Evolutionary conservation across 1,140 invertebrate genomes (phyloP), one percentile per base, ranked within the genome.

Genomic region (Neodiprion virginianus): DNA sequence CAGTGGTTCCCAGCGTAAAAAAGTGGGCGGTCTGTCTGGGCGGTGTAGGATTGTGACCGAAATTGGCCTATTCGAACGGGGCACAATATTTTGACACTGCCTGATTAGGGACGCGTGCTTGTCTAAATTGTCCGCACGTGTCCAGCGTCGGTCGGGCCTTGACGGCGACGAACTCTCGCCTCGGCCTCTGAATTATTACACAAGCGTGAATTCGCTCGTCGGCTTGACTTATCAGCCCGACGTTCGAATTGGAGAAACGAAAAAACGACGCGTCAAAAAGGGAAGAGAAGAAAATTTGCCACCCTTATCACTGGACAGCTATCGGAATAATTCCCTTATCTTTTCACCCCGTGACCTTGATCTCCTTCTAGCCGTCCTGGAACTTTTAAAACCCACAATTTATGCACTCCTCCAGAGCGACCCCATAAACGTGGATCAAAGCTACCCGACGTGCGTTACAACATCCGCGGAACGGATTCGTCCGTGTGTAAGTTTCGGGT

Each of bases 171-270:
- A 61, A 8, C 4, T 40, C 28, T 40, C 28, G 28, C 2, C 28
- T 40, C 28, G 5, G 50, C 71, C 71, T 48, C 72, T 73, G 73
- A 72, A 76, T 47, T 67, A 11, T 5, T 28, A 23, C 3, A 21
- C 12, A 28, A 21, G 67, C 11, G 40, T 3, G 40, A 68, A 14
- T 11, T 21, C 40, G 11, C 40, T 68, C 67, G 40, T 23, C 7
- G 72, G 79, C 77, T 75, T 75, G 72, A 68, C 61, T 69, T 67
- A 76, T 50, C 72, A 66, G 67, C 75, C 75, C 76, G 53, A 69
- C 48, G 28, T 66, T 23, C 67, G 67, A 75, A 69, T 71, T 72
- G 48, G 61, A 53, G 49, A 71, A 74, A 77, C 74, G 72, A 75
- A 78, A 74, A 67, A 69, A 40, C 8, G 71, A 71, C 40, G 28